Evolutionary conservation across 1,140 invertebrate genomes (phyloP).

Genomic region (Oppia nitens): DNA sequence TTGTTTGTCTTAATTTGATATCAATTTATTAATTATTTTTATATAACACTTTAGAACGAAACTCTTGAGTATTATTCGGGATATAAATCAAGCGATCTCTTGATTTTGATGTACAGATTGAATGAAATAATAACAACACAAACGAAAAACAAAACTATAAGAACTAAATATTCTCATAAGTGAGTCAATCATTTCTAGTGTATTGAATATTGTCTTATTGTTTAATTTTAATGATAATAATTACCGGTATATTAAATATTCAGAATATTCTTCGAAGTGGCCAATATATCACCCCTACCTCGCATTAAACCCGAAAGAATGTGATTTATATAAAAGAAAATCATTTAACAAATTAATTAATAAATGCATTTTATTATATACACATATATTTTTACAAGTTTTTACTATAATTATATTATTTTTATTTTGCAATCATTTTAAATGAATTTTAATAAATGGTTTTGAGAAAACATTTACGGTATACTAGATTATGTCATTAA

Average conservation of each 20-base stretch:
- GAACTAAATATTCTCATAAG: slow-evolving; percentile 87
- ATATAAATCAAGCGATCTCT: slow-evolving; percentile 56
- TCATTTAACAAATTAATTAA: not conserved
- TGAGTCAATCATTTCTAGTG: slow-evolving; percentile 30
- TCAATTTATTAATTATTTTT: slow-evolving; percentile 7
- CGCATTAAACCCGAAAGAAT: no score
- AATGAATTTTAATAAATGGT: not conserved
- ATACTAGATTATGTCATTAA: not conserved
- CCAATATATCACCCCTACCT: slow-evolving; percentile 14
- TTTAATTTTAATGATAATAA: not conserved
- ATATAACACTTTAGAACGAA: slow-evolving; percentile 37
- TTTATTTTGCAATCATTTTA: not conserved
- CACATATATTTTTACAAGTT: not conserved
- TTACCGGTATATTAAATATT: slow-evolving; percentile 1
- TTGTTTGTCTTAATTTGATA: slow-evolving; percentile 1
- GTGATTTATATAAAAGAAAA: no score
- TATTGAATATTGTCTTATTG: not conserved
- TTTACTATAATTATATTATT: not conserved
- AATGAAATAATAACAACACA: slow-evolving; percentile 58
- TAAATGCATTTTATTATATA: not conserved
- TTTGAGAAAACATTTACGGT: not conserved
- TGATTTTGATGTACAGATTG: slow-evolving; percentile 46
- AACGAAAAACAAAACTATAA: slow-evolving; percentile 58
- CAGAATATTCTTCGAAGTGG: slow-evolving; percentile 20
- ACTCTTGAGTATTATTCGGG: slow-evolving; percentile 72